Percentiles rank a stretch among this genome's conserved stretches.
phyloP scores from a whole-genome alignment of 2,113 vertebrate genomes.

The Xerus inauris region DNA sequence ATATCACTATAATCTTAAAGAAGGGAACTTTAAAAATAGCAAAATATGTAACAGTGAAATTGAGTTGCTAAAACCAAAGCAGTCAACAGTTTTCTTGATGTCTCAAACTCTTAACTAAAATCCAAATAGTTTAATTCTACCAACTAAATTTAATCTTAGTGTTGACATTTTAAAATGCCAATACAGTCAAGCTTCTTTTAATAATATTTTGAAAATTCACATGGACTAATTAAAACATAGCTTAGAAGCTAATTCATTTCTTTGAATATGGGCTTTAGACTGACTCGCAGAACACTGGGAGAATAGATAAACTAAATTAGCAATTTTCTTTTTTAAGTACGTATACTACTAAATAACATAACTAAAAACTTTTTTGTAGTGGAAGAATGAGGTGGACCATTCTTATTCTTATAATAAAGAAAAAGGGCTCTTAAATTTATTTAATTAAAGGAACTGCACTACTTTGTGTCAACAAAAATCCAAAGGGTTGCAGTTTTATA shows the following conservation, averaged over 20 bases:
- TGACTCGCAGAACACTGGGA: background rate
- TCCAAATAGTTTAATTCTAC: slow-evolving; percentile 1
- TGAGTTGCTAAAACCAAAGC: slow-evolving; percentile 33
- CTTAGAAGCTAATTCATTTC: slow-evolving; percentile 45
- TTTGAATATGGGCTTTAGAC: background rate
- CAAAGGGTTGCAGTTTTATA: background rate
- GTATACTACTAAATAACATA: slow-evolving; percentile 29
- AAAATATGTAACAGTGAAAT: background rate
- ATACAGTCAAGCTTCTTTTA: slow-evolving; percentile 19
- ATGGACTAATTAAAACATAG: slow-evolving; percentile 35
- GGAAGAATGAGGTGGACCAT: background rate
- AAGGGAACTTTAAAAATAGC: slow-evolving; percentile 9
- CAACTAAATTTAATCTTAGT: slow-evolving; percentile 35
- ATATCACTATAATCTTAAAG: background rate
- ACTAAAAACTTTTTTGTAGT: background rate
- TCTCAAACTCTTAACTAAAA: slow-evolving; percentile 44
- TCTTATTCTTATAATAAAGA: background rate
- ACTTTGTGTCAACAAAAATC: background rate
- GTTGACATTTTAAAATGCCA: slow-evolving; percentile 39
- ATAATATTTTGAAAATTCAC: slow-evolving; percentile 30
- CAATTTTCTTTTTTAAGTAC: slow-evolving; percentile 13
- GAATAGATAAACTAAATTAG: background rate
- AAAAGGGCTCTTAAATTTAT: background rate
- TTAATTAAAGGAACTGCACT: background rate
- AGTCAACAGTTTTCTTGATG: background rate